A percentile compares a stretch with the other conserved stretches of the same genome.
Conservation (phyloP, 2,797 vertebrate species). For the Apogon hyalosoma region DNA sequence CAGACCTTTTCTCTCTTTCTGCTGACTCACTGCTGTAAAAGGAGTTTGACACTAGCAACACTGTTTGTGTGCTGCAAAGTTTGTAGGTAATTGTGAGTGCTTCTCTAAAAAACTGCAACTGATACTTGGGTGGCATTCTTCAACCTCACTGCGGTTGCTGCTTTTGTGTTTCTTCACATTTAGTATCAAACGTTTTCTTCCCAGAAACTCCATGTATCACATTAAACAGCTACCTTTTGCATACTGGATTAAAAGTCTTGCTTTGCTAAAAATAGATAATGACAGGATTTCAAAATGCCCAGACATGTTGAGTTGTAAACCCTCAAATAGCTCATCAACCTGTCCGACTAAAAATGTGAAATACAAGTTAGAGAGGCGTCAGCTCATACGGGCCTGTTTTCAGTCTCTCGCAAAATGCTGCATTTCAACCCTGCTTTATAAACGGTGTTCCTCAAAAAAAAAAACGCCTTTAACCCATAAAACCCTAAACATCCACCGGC, state of each 20-base stretch:
- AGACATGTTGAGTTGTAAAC: slow-evolving; percentile 46
- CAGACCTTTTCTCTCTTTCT: slow-evolving; percentile 4
- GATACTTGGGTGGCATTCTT: slow-evolving; percentile 18
- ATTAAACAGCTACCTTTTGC: slow-evolving; percentile 27
- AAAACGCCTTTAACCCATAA: too few species aligned
- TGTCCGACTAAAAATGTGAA: slow-evolving; percentile 24
- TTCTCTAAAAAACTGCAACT: slow-evolving; percentile 2
- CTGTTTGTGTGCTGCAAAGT: slow-evolving; percentile 1
- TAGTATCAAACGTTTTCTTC: slow-evolving; percentile 9
- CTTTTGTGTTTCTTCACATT: not conserved
- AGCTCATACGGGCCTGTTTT: slow-evolving; percentile 9
- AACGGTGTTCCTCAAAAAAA: too few species aligned
- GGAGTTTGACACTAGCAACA: not conserved
- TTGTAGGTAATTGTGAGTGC: slow-evolving; percentile 10
- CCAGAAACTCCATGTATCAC: slow-evolving; percentile 29
- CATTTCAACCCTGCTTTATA: slow-evolving; percentile 7
- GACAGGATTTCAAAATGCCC: slow-evolving; percentile 34
- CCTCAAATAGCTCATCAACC: slow-evolving; percentile 38
- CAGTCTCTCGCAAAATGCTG: slow-evolving; percentile 27
- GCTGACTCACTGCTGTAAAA: slow-evolving; percentile 17
- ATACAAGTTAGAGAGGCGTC: slow-evolving; percentile 12
- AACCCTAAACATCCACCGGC: too few species aligned
- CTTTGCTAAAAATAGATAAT: slow-evolving; percentile 38
- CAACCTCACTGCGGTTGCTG: slow-evolving; percentile 5
- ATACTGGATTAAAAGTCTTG: slow-evolving; percentile 8